Base-by-base conservation (phyloP, 2,888 invertebrate genomes). In the Lochmaea capreae region DNA sequence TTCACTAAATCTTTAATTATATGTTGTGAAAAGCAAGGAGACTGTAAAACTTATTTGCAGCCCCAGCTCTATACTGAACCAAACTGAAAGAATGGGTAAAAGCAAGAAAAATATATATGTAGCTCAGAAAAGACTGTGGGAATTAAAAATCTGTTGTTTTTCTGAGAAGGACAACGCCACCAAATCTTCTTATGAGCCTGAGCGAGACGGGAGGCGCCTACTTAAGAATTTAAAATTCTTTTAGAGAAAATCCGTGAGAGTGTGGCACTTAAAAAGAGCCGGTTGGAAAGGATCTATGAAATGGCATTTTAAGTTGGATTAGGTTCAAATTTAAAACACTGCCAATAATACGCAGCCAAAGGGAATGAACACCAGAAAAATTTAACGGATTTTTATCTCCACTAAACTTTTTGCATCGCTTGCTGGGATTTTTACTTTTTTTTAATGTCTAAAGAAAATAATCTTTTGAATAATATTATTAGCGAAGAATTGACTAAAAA, bases 251-350 rank as follows among this genome's bases (percentile, higher is more conserved):
- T 86, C 87, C 87, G 83, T 65, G 81, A 83, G 85, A 86, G 85
- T 86, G 84, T 85, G 85, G 86, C 86, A 86, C 85, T 86, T 85
- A 86, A 84, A 81, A 84, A 72, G 78, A 77, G 74, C 74, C 76
- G 80, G 81, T 81, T 83, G 84, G 83, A 84, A 85, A 84, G 87
- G 87, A 87, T 87, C 86, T 87, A 86, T 87, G 86, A 87, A 87
- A 87, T 87, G 87, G 87, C 87, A 87, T 87, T 87, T 87, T 87
- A 87, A 87, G 87, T 87, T 87, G 87, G 87, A 87, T 87, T 87
- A 87, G 86, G 85, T 87, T 87, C 86, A 85, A 86, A 87, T 87
- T 87, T 87, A 87, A 87, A 87, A 87, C 86, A 86, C 84, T 84
- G 85, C 85, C 86, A 86, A 87, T 87, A 87, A 87, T 87, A 86